Conservation (phyloP, 2,113 vertebrate genomes). For the Takifugu flavidus region DNA sequence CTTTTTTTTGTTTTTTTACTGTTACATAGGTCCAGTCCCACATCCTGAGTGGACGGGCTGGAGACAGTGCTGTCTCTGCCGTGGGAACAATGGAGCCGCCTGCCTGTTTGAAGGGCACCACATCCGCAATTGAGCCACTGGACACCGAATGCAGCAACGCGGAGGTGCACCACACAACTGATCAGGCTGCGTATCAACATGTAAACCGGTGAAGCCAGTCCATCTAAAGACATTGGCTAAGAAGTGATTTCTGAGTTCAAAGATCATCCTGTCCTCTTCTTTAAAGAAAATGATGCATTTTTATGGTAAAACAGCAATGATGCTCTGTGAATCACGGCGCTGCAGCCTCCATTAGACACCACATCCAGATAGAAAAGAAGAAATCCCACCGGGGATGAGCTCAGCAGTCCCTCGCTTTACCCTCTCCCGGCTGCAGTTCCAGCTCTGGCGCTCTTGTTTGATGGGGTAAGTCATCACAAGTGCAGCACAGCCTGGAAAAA, state of each 20-base stretch:
- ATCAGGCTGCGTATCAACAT: conserved; percentile 5
- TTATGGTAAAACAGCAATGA: too few species aligned
- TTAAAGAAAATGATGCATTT: background rate
- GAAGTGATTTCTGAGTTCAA: too few species aligned
- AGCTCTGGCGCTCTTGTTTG: conserved; percentile 34
- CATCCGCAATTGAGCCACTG: conserved; percentile 30
- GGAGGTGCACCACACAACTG: background rate
- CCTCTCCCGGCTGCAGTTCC: conserved; percentile 3
- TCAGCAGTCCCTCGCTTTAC: background rate
- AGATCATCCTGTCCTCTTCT: too few species aligned
- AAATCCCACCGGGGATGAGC: too few species aligned
- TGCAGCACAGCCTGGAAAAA: conserved; percentile 39
- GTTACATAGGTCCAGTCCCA: conserved; percentile 42
- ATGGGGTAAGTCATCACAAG: conserved; percentile 23
- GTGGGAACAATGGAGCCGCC: conserved; percentile 64
- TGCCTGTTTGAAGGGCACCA: conserved; percentile 42
- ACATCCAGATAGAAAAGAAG: too few species aligned
- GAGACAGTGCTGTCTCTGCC: conserved; percentile 47
- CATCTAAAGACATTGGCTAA: background rate
- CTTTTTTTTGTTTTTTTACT: conserved; percentile 20
- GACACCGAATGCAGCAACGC: background rate
- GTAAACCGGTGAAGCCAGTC: background rate
- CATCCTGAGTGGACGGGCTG: conserved; percentile 61
- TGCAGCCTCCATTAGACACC: too few species aligned
- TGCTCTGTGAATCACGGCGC: too few species aligned